Evolutionary conservation across 1,140 invertebrate genomes (phyloP), one percentile per base, ranked within the genome.

Genomic region (Wasmannia auropunctata): DNA sequence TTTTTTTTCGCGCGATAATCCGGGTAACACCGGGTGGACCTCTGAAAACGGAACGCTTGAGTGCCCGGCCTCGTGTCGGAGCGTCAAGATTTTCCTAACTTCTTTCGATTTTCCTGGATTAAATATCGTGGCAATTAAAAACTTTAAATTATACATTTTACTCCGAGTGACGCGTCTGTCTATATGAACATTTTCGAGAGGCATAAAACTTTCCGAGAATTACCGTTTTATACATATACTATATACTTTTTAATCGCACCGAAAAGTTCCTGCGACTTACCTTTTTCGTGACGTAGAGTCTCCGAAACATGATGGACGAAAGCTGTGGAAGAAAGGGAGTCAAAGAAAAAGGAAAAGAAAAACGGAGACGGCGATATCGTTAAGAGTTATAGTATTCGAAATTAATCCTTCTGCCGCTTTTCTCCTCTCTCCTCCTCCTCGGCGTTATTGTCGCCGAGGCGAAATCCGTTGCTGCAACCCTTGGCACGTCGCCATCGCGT

Each of bases 391-490:
- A 51, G n/a, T 65, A 72, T 72, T 58, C 37, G 67, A 28, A 16
- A 58, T 54, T 83, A 80, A 65, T 54, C 10, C 25, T n/a, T n/a
- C 49, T 54, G 46, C n/a, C 43, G 16, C 22, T 43, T 56, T 58
- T 74, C 25, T 19, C 16, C 28, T 67, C 43, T 37, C 19, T 58
- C 25, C 14, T 31, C n/a, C 14, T 40, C 31, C 34, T 54, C 8
- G 60, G 11, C 67, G 14, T 72, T 83, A 83, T 60, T 58, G 79
- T 81, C 51, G 25, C 8, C 14, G n/a, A n/a, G 19, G 3, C 28
- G 19, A 83, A 72, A 46, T 60, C 40, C 79, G 51, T 83, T 60
- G 67, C 67, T 28, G 51, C 67, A 83, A 83, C 67, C 51, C 40
- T 58, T 83, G 79, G 67, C 79, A 56, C 25, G 37, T 60, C 49